Conservation (phyloP, 2,797 vertebrate species). For the Sparidentex hasta region DNA sequence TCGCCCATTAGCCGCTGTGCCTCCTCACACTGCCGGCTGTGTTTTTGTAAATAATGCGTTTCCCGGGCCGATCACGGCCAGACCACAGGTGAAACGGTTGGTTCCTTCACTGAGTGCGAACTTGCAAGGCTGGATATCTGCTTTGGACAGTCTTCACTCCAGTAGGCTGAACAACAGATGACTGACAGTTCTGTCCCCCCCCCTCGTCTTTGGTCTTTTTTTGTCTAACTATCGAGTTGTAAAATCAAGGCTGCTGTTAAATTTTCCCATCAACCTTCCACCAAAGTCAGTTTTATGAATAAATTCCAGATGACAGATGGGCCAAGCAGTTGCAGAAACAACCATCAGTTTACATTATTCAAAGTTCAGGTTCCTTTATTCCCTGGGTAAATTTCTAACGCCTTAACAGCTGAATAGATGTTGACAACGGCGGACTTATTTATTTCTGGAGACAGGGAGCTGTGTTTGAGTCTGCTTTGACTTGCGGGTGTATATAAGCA, state of each 20-base stretch:
- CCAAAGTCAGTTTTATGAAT: background rate
- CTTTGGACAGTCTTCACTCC: too few relatives aligned
- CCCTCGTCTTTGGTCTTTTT: background rate
- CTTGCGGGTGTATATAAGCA: slow-evolving; percentile 13
- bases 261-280: background rate
- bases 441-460: background rate
- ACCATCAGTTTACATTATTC: slow-evolving; percentile 17
- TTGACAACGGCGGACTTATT: slow-evolving; percentile 13
- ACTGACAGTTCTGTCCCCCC: slow-evolving; percentile 5
- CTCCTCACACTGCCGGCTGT: background rate
- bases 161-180: background rate
- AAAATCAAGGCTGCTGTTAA: background rate
- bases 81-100: background rate
- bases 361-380: slow-evolving; percentile 6
- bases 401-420: slow-evolving; percentile 3
- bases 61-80: background rate
- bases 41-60: slow-evolving; percentile 14
- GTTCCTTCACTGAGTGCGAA: background rate
- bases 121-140: background rate
- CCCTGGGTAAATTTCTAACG: slow-evolving; percentile 5
- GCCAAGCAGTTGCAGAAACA: background rate
- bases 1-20: slow-evolving; percentile 17
- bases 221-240: background rate
- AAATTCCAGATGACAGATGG: background rate
- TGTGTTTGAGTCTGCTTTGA: background rate